Evolutionary conservation across 2,113 vertebrate species (phyloP).

Genomic region (Hippocampus zosterae): DNA sequence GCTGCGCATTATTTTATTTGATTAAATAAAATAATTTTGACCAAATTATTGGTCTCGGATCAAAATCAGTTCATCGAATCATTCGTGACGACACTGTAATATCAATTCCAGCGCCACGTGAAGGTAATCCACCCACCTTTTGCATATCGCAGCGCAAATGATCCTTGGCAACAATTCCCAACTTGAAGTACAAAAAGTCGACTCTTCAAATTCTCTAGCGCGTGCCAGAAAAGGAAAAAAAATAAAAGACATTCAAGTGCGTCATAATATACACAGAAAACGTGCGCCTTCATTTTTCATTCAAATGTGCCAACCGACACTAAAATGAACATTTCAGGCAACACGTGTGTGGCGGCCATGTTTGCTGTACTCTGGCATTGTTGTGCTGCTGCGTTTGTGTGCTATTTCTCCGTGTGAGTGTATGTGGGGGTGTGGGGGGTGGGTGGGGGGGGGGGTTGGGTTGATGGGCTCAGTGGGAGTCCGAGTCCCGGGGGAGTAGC

Average conservation of each 20-base stretch:
- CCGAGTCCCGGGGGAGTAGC: constrained; percentile 73
- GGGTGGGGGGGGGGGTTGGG: constrained; percentile 35
- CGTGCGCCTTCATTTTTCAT: constrained; percentile 4
- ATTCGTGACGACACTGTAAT: background rate
- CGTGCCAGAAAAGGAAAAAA: constrained; percentile 22
- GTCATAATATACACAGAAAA: constrained; percentile 20
- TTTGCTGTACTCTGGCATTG: constrained; percentile 43
- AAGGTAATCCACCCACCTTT: background rate
- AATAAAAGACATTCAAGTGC: constrained; percentile 12
- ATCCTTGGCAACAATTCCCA: constrained; percentile 8
- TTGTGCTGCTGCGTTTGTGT: constrained; percentile 35
- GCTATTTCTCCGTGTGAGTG: constrained; percentile 21
- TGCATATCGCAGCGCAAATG: background rate
- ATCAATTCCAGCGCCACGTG: background rate
- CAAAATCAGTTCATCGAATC: background rate
- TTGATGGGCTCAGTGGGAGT: constrained; percentile 76
- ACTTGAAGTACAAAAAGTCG: constrained; percentile 25
- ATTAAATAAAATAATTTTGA: no score
- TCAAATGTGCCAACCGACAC: constrained; percentile 30
- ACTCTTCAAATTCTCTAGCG: constrained; percentile 23
- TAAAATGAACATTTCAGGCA: constrained; percentile 26
- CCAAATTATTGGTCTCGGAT: background rate
- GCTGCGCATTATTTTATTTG: no score
- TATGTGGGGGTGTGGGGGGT: constrained; percentile 46
- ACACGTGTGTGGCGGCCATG: constrained; percentile 40